Base-by-base conservation (phyloP, 2,113 vertebrate genomes). In the Speoplatyrhinus poulsoni region DNA sequence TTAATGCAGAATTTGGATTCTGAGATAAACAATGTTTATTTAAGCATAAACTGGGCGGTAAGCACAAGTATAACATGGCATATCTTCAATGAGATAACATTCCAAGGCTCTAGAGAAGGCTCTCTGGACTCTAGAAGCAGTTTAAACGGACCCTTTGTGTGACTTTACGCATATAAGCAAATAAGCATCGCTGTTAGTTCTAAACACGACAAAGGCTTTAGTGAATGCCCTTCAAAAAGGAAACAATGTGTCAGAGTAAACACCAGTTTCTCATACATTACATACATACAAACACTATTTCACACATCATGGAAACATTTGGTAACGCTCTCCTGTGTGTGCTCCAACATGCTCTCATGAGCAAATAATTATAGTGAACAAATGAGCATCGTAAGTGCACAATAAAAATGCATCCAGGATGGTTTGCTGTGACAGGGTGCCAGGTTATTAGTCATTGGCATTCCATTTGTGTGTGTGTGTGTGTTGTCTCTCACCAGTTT, bases 401-500 rank as follows among this genome's bases (percentile, higher is more conserved):
- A 80, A 83, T 85, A 85, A 79, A 41, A 84, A 72, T 46, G 61
- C 67, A 75, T 68, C 80, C 58, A 79, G 72, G 64, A 70, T 59
- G 41, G 36, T 59, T 73, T 73, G 41, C n/a, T 64, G n/a, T 72
- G 55, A 50, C 60, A 46, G 10, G 9, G 26, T 60, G 73, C 77
- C 84, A 80, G 50, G 10, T 59, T 53, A 26, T 82, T 81, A 80
- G 64, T 77, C 65, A 84, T 72, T 67, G 58, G 19, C 33, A 54
- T 68, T 64, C 17, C 3, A 6, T 52, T 6, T 64, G 17, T 50
- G 11, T 36, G 12, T 26, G 57, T 59, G 32, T 61, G 60, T 61
- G 60, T 61, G 60, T 61, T 3, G 53, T 57, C 72, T 85, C 87
- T 94, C 92, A 98, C 96, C 94, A 98, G 93, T 89, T 96, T 98